Conservation (phyloP, 2,888 invertebrate genomes). For the Nymphalis polychloros region DNA sequence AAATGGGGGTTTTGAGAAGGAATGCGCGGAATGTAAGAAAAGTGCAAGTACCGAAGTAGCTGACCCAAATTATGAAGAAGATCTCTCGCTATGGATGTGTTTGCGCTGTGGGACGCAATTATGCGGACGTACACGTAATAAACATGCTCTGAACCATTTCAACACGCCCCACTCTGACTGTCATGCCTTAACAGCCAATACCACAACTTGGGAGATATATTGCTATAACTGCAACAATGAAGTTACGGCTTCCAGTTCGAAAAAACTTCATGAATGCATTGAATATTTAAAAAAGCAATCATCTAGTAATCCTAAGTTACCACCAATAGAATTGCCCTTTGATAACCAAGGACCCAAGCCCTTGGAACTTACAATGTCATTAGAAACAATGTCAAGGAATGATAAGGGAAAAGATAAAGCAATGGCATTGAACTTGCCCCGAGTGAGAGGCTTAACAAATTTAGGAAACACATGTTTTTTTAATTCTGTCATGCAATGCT, state of each 20-base stretch:
- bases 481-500: constrained; percentile 96
- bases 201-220: constrained; percentile 87
- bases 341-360: constrained; percentile 40
- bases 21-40: constrained; percentile 83
- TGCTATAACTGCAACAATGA: constrained; percentile 90
- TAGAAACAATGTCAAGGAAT: constrained; percentile 51
- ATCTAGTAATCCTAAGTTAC: constrained; percentile 57
- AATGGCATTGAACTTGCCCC: constrained; percentile 65
- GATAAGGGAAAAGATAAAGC: constrained; percentile 71
- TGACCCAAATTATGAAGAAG: constrained; percentile 76
- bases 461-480: constrained; percentile 98
- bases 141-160: constrained; percentile 89
- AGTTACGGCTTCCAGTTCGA: constrained; percentile 82
- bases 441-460: constrained; percentile 91
- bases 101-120: constrained; percentile 89
- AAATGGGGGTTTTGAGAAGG: constrained; percentile 74
- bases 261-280: constrained; percentile 87
- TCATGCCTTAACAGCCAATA: constrained; percentile 88
- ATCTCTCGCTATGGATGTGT: constrained; percentile 87
- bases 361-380: constrained; percentile 50
- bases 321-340: constrained; percentile 58
- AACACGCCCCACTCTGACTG: constrained; percentile 88
- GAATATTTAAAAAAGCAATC: constrained; percentile 86
- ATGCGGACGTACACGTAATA: constrained; percentile 85
- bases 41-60: constrained; percentile 62